Evolutionary conservation across 2,113 vertebrate species (phyloP).

Genomic region (Vulpes vulpes): DNA sequence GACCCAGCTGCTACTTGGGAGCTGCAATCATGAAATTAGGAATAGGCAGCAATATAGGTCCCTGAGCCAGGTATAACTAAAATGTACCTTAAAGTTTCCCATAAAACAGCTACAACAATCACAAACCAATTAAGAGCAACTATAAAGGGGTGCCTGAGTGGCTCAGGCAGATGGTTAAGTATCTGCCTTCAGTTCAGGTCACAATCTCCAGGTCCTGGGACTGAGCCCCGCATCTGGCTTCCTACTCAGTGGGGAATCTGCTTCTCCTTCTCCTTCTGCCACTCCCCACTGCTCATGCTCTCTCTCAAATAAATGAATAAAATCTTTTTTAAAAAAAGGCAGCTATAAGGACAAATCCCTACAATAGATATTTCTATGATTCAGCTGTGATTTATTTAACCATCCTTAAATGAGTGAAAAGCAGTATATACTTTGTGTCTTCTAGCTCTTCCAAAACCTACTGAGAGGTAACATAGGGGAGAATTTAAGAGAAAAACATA

Average conservation of each 20-base stretch:
- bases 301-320: too few species aligned
- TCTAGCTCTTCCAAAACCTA: not conserved
- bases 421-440: not conserved
- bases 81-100: not conserved
- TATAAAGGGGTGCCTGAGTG: not conserved
- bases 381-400: not conserved
- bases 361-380: not conserved
- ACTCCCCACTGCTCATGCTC: not conserved
- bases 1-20: not conserved
- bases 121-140: not conserved
- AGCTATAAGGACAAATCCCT: not conserved
- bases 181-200: not conserved
- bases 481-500: not conserved
- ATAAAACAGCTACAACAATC: not conserved
- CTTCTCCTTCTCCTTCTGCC: not conserved
- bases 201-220: too few species aligned
- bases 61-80: constrained; percentile 8
- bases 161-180: not conserved
- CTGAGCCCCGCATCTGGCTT: too few species aligned
- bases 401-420: not conserved
- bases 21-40: not conserved
- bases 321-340: not conserved
- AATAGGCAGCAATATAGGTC: not conserved
- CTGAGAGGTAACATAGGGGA: not conserved
- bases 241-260: not conserved